Base-by-base conservation (phyloP, 1,140 invertebrate genomes). In the Lepidurus couesii region DNA sequence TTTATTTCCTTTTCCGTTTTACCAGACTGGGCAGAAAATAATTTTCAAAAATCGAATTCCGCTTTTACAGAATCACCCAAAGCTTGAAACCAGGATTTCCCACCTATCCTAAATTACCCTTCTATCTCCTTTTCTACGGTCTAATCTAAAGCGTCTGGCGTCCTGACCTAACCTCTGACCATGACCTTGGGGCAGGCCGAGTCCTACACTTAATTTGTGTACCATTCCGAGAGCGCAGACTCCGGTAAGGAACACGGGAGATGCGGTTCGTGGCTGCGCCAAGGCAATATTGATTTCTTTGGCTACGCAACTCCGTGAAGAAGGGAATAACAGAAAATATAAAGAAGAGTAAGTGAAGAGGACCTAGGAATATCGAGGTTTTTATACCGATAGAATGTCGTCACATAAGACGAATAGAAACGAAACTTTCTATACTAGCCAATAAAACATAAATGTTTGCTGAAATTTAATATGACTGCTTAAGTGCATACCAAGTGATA, bases 271-370 rank as follows among this genome's bases (percentile, higher is more conserved):
- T 7, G 53, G 53, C 53, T 65, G 53, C 53, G 53, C 53, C 53
- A 16, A 13, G 21, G 53, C 53, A 65, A 65, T 65, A 65, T 65
- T 65, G 53, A 65, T 65, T 65, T 13, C 53, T 65, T 65, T 65
- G 53, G 53, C 13, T 16, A 65, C 53, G 53, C 53, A 21, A 21
- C 53, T 65, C n/a, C 53, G 53, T 65, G 21, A 65, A 9, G 4
- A 16, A n/a, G 21, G 21, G 16, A 65, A 21, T 65, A 9, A 65
- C 16, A 65, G 53, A 65, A 65, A n/a, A 65, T 65, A 34, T 65
- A 9, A 21, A 65, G 21, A 65, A 65, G 13, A 65, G 13, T 65
- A 65, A 7, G 53, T 21, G 6, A 65, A 65, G 47, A 21, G 5
- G 8, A 16, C 13, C 9, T 21, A 65, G 6, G 16, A 21, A 65